Percentiles rank a stretch among this genome's conserved stretches.
Evolutionary conservation across 64 coral and sea anemone species (phyloP).

Genomic region (Montipora efflorescens): DNA sequence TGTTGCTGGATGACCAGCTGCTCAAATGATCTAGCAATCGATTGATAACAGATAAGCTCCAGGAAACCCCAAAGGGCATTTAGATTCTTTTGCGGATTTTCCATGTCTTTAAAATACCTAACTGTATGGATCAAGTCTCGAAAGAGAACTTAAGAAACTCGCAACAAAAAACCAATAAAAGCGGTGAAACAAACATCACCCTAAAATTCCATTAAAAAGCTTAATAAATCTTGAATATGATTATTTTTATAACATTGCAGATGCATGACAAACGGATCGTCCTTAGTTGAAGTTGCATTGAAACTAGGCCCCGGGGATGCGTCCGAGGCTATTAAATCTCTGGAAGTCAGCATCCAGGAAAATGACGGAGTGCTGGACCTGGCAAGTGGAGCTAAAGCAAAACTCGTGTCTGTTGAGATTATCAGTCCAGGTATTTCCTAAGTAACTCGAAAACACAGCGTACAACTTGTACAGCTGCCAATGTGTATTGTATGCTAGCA

Average conservation of each 20-base stretch:
- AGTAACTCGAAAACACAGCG: too few species aligned
- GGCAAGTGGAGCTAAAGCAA: constrained; percentile 12
- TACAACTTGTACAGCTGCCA: too few species aligned
- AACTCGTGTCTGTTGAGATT: constrained; percentile 21
- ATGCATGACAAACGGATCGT: constrained; percentile 14
- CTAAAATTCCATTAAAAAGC: background rate
- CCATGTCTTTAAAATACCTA: too few species aligned
- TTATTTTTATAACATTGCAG: background rate
- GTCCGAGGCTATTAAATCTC: background rate
- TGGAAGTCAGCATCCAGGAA: constrained; percentile 17
- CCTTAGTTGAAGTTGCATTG: constrained; percentile 11
- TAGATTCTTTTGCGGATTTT: too few species aligned
- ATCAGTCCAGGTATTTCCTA: constrained; percentile 1
- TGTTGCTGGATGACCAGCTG: too few species aligned
- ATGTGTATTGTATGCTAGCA: too few species aligned
- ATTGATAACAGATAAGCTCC: too few species aligned
- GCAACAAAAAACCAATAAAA: too few species aligned
- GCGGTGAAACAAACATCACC: too few species aligned
- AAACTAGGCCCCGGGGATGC: constrained; percentile 12
- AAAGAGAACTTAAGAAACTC: too few species aligned
- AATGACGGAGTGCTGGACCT: constrained; percentile 30
- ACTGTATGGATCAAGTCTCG: background rate
- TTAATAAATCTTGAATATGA: background rate
- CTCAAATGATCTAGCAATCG: too few species aligned
- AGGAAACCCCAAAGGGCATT: too few species aligned